Conservation (phyloP, 2,113 vertebrate genomes). For the Pardalotus punctatus region DNA sequence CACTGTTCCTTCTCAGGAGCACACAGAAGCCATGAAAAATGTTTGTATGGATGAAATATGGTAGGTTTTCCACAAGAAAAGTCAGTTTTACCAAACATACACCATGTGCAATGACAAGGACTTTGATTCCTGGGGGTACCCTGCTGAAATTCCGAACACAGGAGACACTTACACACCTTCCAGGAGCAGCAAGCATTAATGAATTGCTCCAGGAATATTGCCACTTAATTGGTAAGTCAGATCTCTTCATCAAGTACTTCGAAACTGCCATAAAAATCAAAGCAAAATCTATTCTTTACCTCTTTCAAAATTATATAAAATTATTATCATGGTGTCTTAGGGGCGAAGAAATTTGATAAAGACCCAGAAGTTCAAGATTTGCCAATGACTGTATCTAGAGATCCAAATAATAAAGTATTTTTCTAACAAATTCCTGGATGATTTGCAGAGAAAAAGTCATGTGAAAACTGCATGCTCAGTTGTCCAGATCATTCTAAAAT, state of each 20-base stretch:
- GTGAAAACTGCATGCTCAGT: neutral
- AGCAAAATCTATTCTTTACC: neutral
- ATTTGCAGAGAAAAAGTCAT: neutral
- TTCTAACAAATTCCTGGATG: neutral
- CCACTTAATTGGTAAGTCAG: neutral
- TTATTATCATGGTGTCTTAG: neutral
- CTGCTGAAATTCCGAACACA: neutral
- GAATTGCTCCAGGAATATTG: neutral
- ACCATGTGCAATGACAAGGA: neutral
- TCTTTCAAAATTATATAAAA: neutral
- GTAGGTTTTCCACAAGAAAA: neutral
- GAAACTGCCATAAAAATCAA: neutral
- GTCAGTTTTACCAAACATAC: neutral
- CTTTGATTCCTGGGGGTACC: neutral
- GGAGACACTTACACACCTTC: neutral
- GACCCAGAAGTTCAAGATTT: neutral
- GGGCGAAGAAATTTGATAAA: neutral
- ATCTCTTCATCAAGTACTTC: neutral
- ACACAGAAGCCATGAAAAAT: neutral
- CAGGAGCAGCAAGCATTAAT: neutral
- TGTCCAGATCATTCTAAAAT: slow-evolving; percentile 38
- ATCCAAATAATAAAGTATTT: neutral
- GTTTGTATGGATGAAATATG: neutral
- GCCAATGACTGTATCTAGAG: neutral
- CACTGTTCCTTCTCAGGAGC: neutral